Evolutionary conservation across 1,140 invertebrate species (phyloP).

Genomic region (Drosophila rufa): DNA sequence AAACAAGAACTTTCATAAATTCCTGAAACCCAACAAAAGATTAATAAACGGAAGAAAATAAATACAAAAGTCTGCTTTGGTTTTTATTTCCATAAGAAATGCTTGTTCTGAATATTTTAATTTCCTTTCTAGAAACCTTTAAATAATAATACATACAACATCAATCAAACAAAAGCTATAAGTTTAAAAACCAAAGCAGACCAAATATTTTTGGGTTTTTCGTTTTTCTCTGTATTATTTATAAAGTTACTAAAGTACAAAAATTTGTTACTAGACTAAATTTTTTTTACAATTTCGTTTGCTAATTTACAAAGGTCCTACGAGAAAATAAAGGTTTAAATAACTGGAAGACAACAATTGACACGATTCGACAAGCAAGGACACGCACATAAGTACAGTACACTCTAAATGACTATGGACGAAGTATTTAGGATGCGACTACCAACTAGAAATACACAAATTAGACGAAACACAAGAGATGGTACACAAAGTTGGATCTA

Average conservation of each 20-base stretch:
- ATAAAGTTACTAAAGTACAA: conserved; percentile 58
- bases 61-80: neutral
- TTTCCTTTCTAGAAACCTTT: neutral
- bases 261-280: conserved; percentile 60
- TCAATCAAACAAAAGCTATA: neutral
- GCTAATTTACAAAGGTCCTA: conserved; percentile 35
- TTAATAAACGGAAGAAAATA: neutral
- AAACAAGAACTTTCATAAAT: neutral
- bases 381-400: conserved; percentile 49
- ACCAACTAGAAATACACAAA: conserved; percentile 67
- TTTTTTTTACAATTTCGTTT: conserved; percentile 49
- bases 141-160: no score
- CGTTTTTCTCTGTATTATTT: conserved; percentile 27
- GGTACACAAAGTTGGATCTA: conserved; percentile 24
- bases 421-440: conserved; percentile 49
- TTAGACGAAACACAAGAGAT: conserved; percentile 18
- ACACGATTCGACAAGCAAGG: conserved; percentile 28
- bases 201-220: neutral
- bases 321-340: conserved; percentile 17
- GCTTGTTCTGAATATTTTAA: neutral
- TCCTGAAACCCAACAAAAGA: neutral
- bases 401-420: conserved; percentile 62
- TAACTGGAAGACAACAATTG: conserved; percentile 70
- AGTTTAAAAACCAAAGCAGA: neutral
- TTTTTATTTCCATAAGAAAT: neutral